Percentiles rank a stretch among this genome's conserved stretches.
phyloP scores from a whole-genome alignment of 2,797 vertebrate genomes.

The Enteromius thamalakanensis region DNA sequence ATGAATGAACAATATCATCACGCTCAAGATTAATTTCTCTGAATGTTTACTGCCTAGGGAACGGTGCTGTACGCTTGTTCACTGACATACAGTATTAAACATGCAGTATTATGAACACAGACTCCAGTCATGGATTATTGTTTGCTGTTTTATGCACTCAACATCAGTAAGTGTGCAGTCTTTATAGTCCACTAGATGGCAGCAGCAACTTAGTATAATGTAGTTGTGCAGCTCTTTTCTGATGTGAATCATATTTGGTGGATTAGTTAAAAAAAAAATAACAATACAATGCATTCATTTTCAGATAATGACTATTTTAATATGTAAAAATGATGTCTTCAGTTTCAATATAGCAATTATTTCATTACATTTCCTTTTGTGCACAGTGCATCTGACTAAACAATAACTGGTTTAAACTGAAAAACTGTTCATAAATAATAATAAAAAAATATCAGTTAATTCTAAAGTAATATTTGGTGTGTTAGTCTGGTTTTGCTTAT shows the following conservation, averaged over 20 bases:
- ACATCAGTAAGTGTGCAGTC: not conserved
- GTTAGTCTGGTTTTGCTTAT: not conserved
- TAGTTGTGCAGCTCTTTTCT: not conserved
- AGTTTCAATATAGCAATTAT: not conserved
- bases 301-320: not conserved
- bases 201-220: constrained; percentile 1
- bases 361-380: not conserved
- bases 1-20: constrained; percentile 28
- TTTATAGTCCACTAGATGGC: constrained; percentile 37
- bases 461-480: not conserved
- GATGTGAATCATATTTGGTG: not conserved
- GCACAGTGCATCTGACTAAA: not conserved
- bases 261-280: not conserved
- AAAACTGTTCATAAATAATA: not conserved
- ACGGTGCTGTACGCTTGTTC: constrained; percentile 52
- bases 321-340: not conserved
- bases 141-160: not conserved
- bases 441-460: not conserved
- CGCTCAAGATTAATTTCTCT: constrained; percentile 23
- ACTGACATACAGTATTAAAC: constrained; percentile 53
- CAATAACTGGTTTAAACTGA: not conserved
- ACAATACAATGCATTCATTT: not conserved
- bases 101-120: constrained; percentile 32
- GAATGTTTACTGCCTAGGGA: constrained; percentile 39
- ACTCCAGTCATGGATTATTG: not conserved